Evolutionary conservation across 2,113 vertebrate species (phyloP).

Genomic region (Leucopsar rothschildi): DNA sequence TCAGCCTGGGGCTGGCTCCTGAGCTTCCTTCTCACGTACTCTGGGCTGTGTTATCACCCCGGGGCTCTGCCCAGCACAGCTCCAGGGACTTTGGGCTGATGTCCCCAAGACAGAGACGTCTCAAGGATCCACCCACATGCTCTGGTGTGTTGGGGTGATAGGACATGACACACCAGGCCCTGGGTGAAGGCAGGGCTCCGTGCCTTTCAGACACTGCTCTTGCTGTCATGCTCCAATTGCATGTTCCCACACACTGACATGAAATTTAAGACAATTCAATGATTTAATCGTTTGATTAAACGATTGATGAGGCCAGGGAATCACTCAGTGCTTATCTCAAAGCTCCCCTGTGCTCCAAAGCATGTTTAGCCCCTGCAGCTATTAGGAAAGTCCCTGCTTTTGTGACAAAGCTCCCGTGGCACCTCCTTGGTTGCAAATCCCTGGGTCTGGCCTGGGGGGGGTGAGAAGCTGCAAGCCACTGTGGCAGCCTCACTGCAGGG

Average conservation of each 20-base stretch:
- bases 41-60: neutral
- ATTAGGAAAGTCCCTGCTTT: neutral
- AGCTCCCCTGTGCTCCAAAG: neutral
- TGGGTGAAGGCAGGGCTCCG: neutral
- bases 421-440: neutral
- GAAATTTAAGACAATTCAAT: neutral
- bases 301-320: neutral
- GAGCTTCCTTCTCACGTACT: neutral
- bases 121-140: neutral
- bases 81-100: neutral
- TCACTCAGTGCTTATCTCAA: neutral
- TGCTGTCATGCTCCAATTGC: neutral
- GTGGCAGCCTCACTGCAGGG: neutral
- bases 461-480: neutral
- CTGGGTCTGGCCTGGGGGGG: neutral
- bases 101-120: neutral
- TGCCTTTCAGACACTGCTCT: neutral
- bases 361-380: neutral
- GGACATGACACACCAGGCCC: neutral
- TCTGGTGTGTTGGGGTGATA: accelerated
- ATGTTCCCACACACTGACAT: neutral
- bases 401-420: neutral
- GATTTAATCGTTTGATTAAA: neutral
- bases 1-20: neutral
- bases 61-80: neutral